These are phyloP conservation scores for Poliocrania exsul DNA, from an alignment of 2,797 vertebrate genomes.

Conservation along the genomic window DNA sequence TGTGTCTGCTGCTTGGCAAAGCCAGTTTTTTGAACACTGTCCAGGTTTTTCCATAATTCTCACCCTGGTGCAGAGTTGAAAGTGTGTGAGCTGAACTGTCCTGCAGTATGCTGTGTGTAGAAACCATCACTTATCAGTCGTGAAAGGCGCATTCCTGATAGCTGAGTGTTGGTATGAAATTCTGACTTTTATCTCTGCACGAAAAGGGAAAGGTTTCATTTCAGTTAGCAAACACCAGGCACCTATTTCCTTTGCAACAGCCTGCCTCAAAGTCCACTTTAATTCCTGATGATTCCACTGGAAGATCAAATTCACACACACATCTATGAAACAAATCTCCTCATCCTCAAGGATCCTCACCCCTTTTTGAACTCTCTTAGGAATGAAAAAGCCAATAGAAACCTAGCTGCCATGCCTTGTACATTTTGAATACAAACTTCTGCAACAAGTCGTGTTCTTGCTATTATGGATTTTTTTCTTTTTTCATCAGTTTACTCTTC, in stretches of 20 bases:
- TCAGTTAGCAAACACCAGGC: neutral
- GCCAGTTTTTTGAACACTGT: neutral
- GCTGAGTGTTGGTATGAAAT: slow-evolving; percentile 34
- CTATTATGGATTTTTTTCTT: neutral
- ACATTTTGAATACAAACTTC: neutral
- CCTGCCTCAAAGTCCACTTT: neutral
- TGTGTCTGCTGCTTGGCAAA: neutral
- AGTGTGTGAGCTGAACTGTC: neutral
- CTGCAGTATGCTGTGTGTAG: neutral
- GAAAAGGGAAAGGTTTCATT: slow-evolving; percentile 44
- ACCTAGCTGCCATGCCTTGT: neutral
- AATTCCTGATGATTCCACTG: neutral
- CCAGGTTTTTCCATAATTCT: slow-evolving; percentile 23
- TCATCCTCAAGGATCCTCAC: neutral
- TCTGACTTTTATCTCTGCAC: slow-evolving; percentile 45
- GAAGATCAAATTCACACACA: neutral
- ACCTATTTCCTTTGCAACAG: neutral
- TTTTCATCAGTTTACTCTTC: neutral
- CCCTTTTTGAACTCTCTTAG: slow-evolving; percentile 3
- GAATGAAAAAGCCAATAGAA: slow-evolving; percentile 2
- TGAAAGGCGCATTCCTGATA: slow-evolving; percentile 46
- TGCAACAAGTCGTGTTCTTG: neutral
- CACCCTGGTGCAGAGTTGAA: neutral
- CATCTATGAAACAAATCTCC: neutral
- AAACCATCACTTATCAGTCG: slow-evolving; percentile 43